These are phyloP conservation scores for Otolemur crassicaudatus DNA, from an alignment of 2,797 vertebrate species.

Conservation along the genomic window DNA sequence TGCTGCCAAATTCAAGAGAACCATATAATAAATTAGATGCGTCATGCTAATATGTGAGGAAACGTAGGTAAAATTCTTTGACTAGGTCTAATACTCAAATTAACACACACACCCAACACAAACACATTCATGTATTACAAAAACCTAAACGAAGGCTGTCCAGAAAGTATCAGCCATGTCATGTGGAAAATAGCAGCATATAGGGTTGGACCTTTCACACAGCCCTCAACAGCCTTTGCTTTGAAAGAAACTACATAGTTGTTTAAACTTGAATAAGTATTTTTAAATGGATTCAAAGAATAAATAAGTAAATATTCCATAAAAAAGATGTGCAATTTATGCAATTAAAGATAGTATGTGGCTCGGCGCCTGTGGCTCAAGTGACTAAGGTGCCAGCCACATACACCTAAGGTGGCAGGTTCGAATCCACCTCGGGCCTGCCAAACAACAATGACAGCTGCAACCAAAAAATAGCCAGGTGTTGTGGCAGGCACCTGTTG, in stretches of 20 bases:
- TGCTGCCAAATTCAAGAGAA: background rate
- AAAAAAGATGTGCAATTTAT: background rate
- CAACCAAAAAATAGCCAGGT: no score
- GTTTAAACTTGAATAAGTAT: background rate
- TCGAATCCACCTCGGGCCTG: no score
- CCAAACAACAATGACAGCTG: no score
- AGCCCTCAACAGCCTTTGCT: background rate
- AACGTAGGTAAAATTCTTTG: background rate
- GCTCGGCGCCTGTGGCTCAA: no score
- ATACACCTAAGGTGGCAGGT: no score
- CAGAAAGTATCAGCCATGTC: no score
- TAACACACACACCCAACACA: background rate
- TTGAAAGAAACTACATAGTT: background rate
- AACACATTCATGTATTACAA: background rate
- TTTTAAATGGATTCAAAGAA: background rate
- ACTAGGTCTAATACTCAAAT: background rate
- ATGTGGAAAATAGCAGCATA: no score
- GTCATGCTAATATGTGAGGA: background rate
- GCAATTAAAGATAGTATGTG: background rate
- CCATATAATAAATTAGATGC: background rate
- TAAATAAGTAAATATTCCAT: conserved; percentile 22
- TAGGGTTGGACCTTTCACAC: no score
- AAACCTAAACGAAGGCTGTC: background rate
- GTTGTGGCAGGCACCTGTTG: no score
- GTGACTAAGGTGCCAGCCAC: no score